Percentiles rank a stretch among this genome's conserved stretches.
These are phyloP conservation scores for Syrista parreyssii DNA, from an alignment of 2,888 invertebrate genomes.

Conservation along the genomic window DNA sequence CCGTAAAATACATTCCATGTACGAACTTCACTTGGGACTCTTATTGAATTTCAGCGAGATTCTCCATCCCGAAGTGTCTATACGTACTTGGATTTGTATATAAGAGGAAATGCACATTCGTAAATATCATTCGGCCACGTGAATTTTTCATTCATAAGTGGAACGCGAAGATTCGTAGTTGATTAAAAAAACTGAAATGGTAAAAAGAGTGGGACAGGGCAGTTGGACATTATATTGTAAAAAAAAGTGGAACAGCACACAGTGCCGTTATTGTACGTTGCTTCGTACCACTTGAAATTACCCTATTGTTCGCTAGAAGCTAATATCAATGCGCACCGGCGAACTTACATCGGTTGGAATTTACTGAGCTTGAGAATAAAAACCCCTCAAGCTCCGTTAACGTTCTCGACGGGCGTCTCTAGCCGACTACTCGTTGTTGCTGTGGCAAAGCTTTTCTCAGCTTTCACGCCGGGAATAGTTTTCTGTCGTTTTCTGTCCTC, in stretches of 20 bases:
- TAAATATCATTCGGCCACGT: neutral
- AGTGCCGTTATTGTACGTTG: neutral
- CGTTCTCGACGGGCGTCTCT: neutral
- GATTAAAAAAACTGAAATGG: neutral
- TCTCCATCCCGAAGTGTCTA: neutral
- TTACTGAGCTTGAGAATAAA: neutral
- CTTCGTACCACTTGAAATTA: neutral
- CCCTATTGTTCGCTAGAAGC: neutral
- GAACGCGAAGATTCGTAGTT: neutral
- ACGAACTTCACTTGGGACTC: neutral
- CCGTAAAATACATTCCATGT: neutral
- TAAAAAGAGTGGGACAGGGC: too few relatives aligned
- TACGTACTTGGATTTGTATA: too few relatives aligned
- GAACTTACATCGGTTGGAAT: neutral
- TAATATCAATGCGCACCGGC: neutral
- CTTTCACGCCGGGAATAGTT: slow-evolving; percentile 47
- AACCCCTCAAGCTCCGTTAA: neutral
- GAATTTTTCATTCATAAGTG: neutral
- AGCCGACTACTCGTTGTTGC: neutral
- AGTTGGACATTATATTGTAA: too few relatives aligned
- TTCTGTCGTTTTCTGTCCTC: slow-evolving; percentile 14
- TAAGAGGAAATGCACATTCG: too few relatives aligned
- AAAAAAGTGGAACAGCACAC: neutral
- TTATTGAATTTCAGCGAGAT: neutral
- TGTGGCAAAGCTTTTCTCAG: slow-evolving; percentile 5